phyloP scores from a whole-genome alignment of 2,113 vertebrate species.

The Xenopus borealis region DNA sequence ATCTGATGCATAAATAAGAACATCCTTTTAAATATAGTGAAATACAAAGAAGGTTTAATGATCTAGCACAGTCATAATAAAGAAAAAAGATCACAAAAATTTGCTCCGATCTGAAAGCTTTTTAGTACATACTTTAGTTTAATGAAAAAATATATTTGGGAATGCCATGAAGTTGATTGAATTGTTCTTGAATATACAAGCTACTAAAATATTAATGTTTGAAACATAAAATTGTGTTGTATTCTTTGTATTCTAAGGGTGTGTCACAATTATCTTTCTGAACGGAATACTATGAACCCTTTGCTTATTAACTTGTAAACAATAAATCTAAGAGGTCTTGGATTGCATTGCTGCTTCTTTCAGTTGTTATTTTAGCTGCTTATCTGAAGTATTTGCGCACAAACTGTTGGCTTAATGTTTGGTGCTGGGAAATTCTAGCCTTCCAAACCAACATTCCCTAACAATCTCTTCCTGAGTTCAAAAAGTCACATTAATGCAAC shows the following conservation, averaged over 20 bases:
- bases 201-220: too few species aligned
- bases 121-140: too few species aligned
- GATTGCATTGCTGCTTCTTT: slow-evolving; percentile 7
- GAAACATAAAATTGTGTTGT: neutral
- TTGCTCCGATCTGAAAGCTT: too few species aligned
- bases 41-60: too few species aligned
- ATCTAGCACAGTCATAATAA: too few species aligned
- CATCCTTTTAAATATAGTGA: too few species aligned
- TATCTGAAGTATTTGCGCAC: slow-evolving; percentile 31
- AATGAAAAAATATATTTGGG: too few species aligned
- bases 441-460: slow-evolving; percentile 26
- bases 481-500: slow-evolving; percentile 39
- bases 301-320: slow-evolving; percentile 24
- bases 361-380: slow-evolving; percentile 23
- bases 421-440: slow-evolving; percentile 8
- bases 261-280: neutral
- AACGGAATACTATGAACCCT: neutral
- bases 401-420: slow-evolving; percentile 26
- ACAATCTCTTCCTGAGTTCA: slow-evolving; percentile 35
- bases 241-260: neutral
- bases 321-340: slow-evolving; percentile 14
- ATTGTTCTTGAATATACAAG: too few species aligned
- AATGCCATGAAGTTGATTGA: too few species aligned
- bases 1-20: too few species aligned
- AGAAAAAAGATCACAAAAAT: too few species aligned